Conservation (phyloP, 2,888 invertebrate species). For the Urechis unicinctus region DNA sequence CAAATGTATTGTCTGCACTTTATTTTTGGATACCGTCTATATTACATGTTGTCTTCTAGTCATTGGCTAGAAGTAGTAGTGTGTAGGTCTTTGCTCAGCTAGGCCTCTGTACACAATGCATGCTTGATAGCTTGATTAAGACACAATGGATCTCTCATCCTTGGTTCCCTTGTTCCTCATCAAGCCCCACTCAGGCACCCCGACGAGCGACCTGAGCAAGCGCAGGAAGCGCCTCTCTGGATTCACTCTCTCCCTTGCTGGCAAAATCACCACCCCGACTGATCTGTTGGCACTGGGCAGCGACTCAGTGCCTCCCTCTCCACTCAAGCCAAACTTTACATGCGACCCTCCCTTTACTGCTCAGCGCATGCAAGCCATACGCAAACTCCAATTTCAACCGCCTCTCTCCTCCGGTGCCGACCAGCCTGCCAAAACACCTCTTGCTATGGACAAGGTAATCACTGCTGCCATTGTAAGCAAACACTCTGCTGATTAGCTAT, state of each 20-base stretch:
- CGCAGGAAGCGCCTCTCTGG: slow-evolving; percentile 8
- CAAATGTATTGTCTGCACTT: no score
- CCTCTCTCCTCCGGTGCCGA: not conserved
- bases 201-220: not conserved
- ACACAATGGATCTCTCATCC: not conserved
- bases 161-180: not conserved
- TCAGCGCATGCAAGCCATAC: slow-evolving; percentile 21
- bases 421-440: not conserved
- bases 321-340: slow-evolving; percentile 35
- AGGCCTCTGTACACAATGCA: no score
- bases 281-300: not conserved
- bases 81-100: no score
- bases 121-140: no score
- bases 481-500: no score
- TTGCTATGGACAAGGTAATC: no score
- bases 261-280: slow-evolving; percentile 3
- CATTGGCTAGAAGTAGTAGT: no score
- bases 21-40: no score
- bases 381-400: slow-evolving; percentile 10
- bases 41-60: no score
- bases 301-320: slow-evolving; percentile 30
- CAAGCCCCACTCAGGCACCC: not conserved
- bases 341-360: slow-evolving; percentile 29
- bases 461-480: no score
- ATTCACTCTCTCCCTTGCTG: slow-evolving; percentile 7